Evolutionary conservation across 1,140 invertebrate genomes (phyloP).

Genomic region (Bombus turneri): DNA sequence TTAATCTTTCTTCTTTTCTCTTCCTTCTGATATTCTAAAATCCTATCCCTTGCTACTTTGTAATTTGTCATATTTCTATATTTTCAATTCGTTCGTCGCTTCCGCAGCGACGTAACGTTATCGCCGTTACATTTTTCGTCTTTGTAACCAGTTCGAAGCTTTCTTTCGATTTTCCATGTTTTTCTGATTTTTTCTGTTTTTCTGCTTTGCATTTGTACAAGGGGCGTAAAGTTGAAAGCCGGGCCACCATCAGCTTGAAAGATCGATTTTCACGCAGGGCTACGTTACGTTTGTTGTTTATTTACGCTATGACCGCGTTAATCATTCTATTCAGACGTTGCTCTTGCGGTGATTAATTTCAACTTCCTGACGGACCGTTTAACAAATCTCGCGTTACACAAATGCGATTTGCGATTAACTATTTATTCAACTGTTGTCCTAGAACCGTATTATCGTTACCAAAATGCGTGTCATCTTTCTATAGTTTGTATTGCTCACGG

Average conservation of each 20-base stretch:
- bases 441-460: not conserved
- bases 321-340: conserved; percentile 3
- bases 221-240: not conserved
- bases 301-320: not conserved
- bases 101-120: too few species aligned
- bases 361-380: not conserved
- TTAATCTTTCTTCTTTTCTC: not conserved
- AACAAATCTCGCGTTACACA: not conserved
- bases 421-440: not conserved
- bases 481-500: not conserved
- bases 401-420: not conserved
- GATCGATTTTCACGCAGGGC: not conserved
- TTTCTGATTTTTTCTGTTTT: not conserved
- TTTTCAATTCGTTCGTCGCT: too few species aligned
- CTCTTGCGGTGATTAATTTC: conserved; percentile 16
- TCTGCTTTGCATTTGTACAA: too few species aligned
- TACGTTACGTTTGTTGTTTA: not conserved
- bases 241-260: not conserved
- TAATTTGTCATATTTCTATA: too few species aligned
- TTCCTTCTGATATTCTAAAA: not conserved
- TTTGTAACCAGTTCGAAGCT: too few species aligned
- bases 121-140: too few species aligned
- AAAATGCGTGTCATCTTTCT: not conserved
- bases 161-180: not conserved
- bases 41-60: too few species aligned